Evolutionary conservation across 2,797 vertebrate genomes (phyloP).

Genomic region (Lerista edwardsae): DNA sequence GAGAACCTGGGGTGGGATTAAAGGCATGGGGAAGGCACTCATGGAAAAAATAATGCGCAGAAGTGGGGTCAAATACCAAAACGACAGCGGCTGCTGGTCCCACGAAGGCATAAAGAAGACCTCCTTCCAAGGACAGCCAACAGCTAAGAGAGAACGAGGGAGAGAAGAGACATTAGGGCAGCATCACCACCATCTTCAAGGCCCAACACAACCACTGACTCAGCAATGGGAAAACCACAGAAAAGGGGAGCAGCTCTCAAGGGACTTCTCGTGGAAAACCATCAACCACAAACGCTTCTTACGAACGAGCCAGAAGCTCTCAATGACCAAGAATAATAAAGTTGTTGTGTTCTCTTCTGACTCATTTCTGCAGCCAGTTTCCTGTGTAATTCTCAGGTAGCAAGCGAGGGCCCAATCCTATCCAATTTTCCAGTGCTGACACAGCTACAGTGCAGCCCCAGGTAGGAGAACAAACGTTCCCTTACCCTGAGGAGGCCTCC

Average conservation of each 20-base stretch:
- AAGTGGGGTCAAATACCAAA: slow-evolving; percentile 86
- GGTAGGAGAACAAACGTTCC: no score
- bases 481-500: no score
- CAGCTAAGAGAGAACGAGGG: slow-evolving; percentile 83
- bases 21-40: slow-evolving; percentile 1
- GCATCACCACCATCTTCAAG: background rate
- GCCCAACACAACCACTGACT: background rate
- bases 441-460: no score
- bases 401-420: no score
- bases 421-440: no score
- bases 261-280: background rate
- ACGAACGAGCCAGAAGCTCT: background rate
- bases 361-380: background rate
- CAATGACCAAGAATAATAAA: no score
- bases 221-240: no score
- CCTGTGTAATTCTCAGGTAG: no score
- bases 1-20: background rate
- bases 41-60: background rate
- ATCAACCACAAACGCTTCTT: no score
- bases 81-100: slow-evolving; percentile 97
- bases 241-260: background rate
- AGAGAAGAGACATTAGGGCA: slow-evolving; percentile 45
- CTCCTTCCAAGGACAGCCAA: slow-evolving; percentile 98
- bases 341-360: background rate
- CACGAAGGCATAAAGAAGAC: slow-evolving; percentile 97